Conservation (phyloP, 2,797 vertebrate species). For the Psittacula echo region DNA sequence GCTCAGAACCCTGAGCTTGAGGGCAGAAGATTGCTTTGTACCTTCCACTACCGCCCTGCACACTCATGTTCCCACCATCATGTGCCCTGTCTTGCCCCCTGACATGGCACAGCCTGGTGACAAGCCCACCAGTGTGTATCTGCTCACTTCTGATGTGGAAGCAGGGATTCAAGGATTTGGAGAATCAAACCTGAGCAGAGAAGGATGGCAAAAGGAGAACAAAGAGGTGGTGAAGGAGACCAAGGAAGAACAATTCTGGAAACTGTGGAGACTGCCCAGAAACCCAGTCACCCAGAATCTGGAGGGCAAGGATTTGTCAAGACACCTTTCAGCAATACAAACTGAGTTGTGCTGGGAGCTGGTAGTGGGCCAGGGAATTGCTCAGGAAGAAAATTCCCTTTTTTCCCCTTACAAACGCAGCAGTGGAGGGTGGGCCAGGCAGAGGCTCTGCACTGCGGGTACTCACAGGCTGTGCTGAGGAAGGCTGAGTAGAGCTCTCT, state of each 20-base stretch:
- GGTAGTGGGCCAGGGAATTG: neutral
- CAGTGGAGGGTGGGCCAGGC: neutral
- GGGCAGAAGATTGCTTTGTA: neutral
- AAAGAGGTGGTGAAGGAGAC: neutral
- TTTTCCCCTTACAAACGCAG: neutral
- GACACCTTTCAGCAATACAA: neutral
- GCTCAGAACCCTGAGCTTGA: neutral
- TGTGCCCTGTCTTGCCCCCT: neutral
- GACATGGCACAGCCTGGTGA: neutral
- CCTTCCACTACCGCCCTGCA: neutral
- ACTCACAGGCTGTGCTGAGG: slow-evolving; percentile 86
- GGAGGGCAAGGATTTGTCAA: neutral
- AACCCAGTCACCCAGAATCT: neutral
- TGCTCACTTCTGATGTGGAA: neutral
- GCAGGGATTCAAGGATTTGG: neutral
- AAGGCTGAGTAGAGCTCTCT: slow-evolving; percentile 89
- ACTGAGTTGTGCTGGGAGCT: neutral
- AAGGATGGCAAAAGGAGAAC: neutral
- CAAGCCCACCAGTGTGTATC: neutral
- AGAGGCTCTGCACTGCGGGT: too few relatives aligned
- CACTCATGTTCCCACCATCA: neutral
- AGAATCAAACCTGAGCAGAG: neutral
- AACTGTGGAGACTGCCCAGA: neutral
- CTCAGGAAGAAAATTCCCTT: neutral
- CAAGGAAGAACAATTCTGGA: neutral